These are phyloP conservation scores for Chrosomus eos DNA, from an alignment of 2,797 vertebrate genomes.

Conservation along the genomic window DNA sequence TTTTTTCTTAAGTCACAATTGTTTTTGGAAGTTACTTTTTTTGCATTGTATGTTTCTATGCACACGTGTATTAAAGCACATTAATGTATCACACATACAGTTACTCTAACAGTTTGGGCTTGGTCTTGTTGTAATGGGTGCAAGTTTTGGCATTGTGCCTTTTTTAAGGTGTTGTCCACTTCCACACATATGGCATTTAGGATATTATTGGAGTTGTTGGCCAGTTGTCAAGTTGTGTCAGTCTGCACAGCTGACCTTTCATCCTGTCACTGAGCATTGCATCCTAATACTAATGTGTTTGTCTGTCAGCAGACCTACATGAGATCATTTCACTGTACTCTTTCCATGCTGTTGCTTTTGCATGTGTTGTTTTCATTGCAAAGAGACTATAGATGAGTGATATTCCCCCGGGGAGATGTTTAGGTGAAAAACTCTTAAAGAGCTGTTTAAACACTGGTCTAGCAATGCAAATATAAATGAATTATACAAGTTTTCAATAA, in stretches of 20 bases:
- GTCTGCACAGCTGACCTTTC: constrained; percentile 26
- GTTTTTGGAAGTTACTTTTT: constrained; percentile 52
- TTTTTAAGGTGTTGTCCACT: constrained; percentile 9
- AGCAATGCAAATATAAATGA: constrained; percentile 8
- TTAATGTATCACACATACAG: constrained; percentile 1
- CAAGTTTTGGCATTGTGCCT: background rate
- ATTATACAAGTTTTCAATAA: background rate
- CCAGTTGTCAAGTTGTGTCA: constrained; percentile 48
- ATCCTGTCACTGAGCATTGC: constrained; percentile 7
- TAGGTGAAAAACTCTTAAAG: background rate
- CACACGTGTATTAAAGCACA: constrained; percentile 5
- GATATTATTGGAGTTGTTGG: constrained; percentile 32
- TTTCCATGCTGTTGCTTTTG: background rate
- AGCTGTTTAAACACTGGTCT: constrained; percentile 17
- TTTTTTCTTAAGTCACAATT: constrained; percentile 43
- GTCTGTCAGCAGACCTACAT: constrained; percentile 22
- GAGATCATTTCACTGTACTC: background rate
- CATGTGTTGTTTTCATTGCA: constrained; percentile 24
- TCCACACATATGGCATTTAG: constrained; percentile 36
- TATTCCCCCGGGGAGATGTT: constrained; percentile 5
- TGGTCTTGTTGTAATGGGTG: background rate
- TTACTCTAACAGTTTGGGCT: constrained; percentile 6
- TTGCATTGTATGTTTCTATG: constrained; percentile 16
- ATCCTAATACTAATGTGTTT: background rate
- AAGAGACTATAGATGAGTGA: background rate